Evolutionary conservation across 2,888 invertebrate genomes (phyloP), one percentile per base, ranked within the genome.

Genomic region (Nebria brevicollis): DNA sequence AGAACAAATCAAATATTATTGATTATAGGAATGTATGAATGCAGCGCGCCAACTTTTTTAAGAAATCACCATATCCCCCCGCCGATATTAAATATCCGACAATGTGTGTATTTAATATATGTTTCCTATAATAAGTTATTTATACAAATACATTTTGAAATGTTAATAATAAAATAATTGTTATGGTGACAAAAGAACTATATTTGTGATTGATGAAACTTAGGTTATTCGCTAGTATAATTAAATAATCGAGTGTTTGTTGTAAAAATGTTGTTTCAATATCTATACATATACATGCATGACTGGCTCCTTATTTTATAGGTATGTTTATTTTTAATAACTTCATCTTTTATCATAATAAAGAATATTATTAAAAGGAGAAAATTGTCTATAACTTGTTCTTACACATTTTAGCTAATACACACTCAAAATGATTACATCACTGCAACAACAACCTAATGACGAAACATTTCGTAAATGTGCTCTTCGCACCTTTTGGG

Each of bases 191-290:
- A 64, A 75, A 54, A 25, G 65, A 73, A 75, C 75, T 64, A 43
- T 68, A 68, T 73, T 75, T 75, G 75, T 75, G 75, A 68, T 68
- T 68, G 68, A 75, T 75, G 54, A 42, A 15, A 6, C 26, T 73
- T 73, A 15, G 34, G 41, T 73, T 34, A 70, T 70, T 34, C 34
- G 10, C 34, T 70, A 70, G 70, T 70, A 68, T 41, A 43, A 75
- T 75, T 75, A 66, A 79, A 74, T 79, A 70, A 79, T 75, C 54
- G 65, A 79, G 68, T 79, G 81, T 64, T 81, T 81, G 81, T 81
- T 81, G 81, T 81, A 81, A 70, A 54, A 54, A 13, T 54, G 54
- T 54, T 54, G 54, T 54, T 54, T 54, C 54, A 54, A 54, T 54
- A 54, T 54, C 54, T 54, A 54, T 54, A 54, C 54, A 54, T 54